phyloP scores from a whole-genome alignment of 2,797 vertebrate species.

The Eidolon dupreanum region DNA sequence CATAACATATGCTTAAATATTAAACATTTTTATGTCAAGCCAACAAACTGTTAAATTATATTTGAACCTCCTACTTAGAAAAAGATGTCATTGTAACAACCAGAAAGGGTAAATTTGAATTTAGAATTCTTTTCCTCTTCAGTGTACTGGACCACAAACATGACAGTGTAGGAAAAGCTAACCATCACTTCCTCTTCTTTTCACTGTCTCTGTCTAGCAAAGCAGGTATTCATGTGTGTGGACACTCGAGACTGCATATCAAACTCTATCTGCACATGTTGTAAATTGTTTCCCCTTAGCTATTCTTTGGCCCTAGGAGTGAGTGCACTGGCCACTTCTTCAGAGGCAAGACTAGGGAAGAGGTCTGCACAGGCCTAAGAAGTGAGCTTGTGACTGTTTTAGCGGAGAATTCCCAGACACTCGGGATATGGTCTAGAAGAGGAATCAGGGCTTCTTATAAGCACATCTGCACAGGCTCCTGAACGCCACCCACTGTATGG shows the following conservation, averaged over 20 bases:
- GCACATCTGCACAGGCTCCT: neutral
- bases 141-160: neutral
- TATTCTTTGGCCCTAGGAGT: neutral
- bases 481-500: rapidly evolving
- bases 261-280: neutral
- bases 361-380: neutral
- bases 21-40: neutral
- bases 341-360: neutral
- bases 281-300: neutral
- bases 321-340: neutral
- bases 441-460: neutral
- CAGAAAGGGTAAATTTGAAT: neutral
- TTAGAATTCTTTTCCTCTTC: neutral
- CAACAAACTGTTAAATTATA: neutral
- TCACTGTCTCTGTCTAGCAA: neutral
- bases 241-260: neutral
- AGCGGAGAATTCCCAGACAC: neutral
- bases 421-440: neutral
- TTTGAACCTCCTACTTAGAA: neutral
- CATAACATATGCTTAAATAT: neutral
- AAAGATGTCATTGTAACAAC: neutral
- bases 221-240: neutral
- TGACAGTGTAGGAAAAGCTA: neutral
- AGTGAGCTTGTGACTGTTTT: neutral
- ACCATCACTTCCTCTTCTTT: neutral